Evolutionary conservation across 2,888 invertebrate genomes (phyloP), one percentile per base, ranked within the genome.

Genomic region (Epistrophella euchroma): DNA sequence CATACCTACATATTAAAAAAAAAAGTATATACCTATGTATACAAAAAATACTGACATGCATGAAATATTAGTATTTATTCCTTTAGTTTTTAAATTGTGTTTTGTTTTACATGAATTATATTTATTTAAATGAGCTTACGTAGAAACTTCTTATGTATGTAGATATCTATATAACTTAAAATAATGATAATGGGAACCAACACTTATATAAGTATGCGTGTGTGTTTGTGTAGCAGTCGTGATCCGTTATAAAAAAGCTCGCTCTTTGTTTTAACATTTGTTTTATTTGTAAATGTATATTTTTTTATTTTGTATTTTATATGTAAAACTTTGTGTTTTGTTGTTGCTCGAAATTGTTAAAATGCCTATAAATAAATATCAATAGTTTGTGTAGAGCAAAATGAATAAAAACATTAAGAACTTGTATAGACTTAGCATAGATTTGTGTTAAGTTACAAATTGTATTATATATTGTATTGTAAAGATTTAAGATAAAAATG

Each of bases 391-490:
- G 40, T 6, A 60, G 15, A 60, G 60, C 37, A 15, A 40, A 40
- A 60, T 13, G 25, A 25, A 15, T 52, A 55, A 17, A 32, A n/a
- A 4, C 9, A n/a, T 56, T 56, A 32, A 56, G 32, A 55, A 55
- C 4, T 2, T 55, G 55, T 55, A 28, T 32, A 32, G 17, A 56
- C 35, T 56, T 15, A 32, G 17, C 1, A 52, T 19, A 5, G 35
- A 11, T 56, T 56, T 35, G 15, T 22, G 35, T 37, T 22, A 15
- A 4, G n/a, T 37, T 19, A 60, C 1, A 19, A 60, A 40, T 40
- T 60, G 60, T 60, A 60, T 40, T 60, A 60, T 60, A 50, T 3
- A 47, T 62, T 74, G 58, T 76, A 60, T 15, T 68, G 35, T 22
- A 70, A 50, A 68, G 32, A 68, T 32, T 28, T 45, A 47, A 52